phyloP scores from a whole-genome alignment of 2,113 vertebrate genomes.

The Megatriorchis doriae region DNA sequence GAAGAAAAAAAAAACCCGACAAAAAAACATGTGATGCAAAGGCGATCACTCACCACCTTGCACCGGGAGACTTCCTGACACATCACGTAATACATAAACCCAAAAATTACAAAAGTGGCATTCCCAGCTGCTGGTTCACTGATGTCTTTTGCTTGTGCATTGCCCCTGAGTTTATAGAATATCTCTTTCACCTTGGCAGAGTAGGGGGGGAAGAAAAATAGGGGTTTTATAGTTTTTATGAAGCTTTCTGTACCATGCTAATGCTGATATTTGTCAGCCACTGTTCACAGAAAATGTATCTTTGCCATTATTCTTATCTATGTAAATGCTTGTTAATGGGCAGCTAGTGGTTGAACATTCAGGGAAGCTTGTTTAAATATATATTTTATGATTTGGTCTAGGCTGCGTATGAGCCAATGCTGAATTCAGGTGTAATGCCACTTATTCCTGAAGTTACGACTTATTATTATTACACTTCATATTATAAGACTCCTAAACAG shows the following conservation, averaged over 20 bases:
- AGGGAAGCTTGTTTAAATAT: background rate
- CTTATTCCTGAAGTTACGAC: background rate
- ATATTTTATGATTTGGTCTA: background rate
- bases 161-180: background rate
- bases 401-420: background rate
- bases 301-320: background rate
- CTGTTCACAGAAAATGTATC: background rate
- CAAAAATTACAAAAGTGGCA: background rate
- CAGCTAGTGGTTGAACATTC: background rate
- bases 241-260: background rate
- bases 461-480: background rate
- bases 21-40: background rate
- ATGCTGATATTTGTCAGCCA: background rate
- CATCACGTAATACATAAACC: background rate
- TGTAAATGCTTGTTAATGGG: background rate
- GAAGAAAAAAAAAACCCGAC: fast-evolving
- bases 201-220: background rate
- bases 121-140: background rate
- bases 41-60: background rate
- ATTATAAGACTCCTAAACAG: background rate
- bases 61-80: background rate
- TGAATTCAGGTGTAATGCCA: background rate
- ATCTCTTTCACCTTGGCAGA: background rate
- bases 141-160: background rate
- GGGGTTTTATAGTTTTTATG: background rate